Conservation (phyloP, 2,888 invertebrate genomes). For the Nysson spinosus region DNA sequence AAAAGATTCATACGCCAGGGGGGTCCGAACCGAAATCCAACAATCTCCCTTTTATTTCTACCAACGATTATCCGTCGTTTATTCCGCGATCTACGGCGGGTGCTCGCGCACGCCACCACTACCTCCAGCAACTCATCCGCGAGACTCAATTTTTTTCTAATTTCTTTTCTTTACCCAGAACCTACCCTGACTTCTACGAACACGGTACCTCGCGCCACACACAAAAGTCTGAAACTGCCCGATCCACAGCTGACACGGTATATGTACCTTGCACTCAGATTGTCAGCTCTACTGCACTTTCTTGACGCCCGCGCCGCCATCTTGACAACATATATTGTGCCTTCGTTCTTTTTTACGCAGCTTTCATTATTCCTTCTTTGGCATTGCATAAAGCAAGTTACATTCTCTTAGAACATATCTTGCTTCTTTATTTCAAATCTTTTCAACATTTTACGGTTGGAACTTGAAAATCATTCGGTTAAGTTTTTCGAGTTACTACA, state of each 20-base stretch:
- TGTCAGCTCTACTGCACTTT: constrained; percentile 17
- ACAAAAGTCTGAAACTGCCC: constrained; percentile 62
- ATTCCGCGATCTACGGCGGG: constrained; percentile 43
- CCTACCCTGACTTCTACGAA: constrained; percentile 38
- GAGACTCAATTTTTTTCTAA: constrained; percentile 49
- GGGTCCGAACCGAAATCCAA: constrained; percentile 2
- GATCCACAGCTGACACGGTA: constrained; percentile 31
- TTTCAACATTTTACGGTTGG: too few species aligned
- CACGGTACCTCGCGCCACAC: constrained; percentile 54
- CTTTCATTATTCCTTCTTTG: too few species aligned
- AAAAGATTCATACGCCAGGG: constrained; percentile 10
- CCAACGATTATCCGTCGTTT: too few species aligned
- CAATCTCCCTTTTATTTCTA: constrained; percentile 18
- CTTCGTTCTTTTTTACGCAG: too few species aligned
- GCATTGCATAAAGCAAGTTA: too few species aligned
- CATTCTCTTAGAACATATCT: too few species aligned
- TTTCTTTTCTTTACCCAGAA: too few species aligned
- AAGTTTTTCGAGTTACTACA: too few species aligned
- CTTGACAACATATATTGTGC: neutral
- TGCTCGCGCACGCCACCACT: constrained; percentile 60
- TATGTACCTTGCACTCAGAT: constrained; percentile 17
- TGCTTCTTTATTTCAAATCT: too few species aligned
- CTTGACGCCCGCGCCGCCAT: constrained; percentile 1
- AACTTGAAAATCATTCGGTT: too few species aligned
- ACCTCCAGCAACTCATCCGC: constrained; percentile 54